phyloP scores from a whole-genome alignment of 2,888 invertebrate genomes.

The Nineta flava region DNA sequence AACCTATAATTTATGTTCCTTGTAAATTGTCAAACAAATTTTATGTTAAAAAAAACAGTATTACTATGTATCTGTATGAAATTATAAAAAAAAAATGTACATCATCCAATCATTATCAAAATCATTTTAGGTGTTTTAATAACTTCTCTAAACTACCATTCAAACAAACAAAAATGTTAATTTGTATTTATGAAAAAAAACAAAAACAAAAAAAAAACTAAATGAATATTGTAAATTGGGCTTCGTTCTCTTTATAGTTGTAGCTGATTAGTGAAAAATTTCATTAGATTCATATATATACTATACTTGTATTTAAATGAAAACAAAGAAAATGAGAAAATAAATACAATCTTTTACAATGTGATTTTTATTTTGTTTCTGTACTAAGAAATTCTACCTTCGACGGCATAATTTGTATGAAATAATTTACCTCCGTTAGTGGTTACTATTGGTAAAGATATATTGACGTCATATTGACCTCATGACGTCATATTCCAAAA shows the following conservation, averaged over 20 bases:
- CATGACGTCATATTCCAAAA: too few relatives aligned
- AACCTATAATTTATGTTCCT: neutral
- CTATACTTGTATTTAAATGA: neutral
- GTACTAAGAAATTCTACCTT: too few relatives aligned
- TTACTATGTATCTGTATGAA: neutral
- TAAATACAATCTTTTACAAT: neutral
- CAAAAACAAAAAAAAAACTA: neutral
- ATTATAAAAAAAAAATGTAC: neutral
- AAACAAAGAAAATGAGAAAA: neutral
- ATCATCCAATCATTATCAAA: too few relatives aligned
- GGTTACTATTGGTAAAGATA: too few relatives aligned
- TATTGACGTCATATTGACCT: too few relatives aligned
- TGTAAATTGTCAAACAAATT: neutral
- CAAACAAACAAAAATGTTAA: too few relatives aligned
- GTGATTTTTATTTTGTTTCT: neutral
- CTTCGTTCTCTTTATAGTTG: neutral
- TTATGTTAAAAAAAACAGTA: neutral
- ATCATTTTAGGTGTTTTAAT: too few relatives aligned
- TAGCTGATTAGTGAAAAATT: neutral
- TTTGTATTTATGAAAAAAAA: too few relatives aligned
- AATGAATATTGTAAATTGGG: neutral
- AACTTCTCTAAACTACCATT: too few relatives aligned
- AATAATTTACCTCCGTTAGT: too few relatives aligned
- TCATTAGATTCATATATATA: neutral
- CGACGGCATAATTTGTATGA: too few relatives aligned